Evolutionary conservation across 2,888 invertebrate genomes (phyloP).

Genomic region (Villa cingulata): DNA sequence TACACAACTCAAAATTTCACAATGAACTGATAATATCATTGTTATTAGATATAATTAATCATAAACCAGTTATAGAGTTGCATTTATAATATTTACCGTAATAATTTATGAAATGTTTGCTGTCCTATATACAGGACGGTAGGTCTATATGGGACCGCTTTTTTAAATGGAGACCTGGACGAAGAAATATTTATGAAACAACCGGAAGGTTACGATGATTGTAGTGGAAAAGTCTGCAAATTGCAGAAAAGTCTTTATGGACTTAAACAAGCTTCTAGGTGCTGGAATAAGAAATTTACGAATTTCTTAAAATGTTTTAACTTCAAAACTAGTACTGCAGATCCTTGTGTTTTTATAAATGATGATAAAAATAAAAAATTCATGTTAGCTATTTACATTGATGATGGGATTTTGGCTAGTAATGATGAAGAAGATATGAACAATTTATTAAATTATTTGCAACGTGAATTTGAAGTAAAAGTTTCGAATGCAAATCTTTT

Average conservation of each 20-base stretch:
- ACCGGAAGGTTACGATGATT: slow-evolving; percentile 12
- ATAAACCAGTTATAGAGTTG: too few species aligned
- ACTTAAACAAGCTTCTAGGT: slow-evolving; percentile 17
- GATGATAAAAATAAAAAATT: slow-evolving; percentile 12
- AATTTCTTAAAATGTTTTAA: slow-evolving; percentile 16
- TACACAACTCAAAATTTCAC: too few species aligned
- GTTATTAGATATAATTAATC: too few species aligned
- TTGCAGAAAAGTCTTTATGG: slow-evolving; percentile 18
- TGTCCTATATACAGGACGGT: too few species aligned
- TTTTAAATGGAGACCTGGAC: slow-evolving; percentile 14
- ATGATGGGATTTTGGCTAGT: slow-evolving; percentile 18
- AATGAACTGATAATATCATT: too few species aligned
- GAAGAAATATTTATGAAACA: slow-evolving; percentile 13
- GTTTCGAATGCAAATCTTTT: slow-evolving; percentile 9
- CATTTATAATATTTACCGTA: too few species aligned
- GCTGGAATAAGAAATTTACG: slow-evolving; percentile 18
- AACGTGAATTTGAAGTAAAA: slow-evolving; percentile 8
- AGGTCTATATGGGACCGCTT: too few species aligned
- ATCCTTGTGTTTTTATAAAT: slow-evolving; percentile 22
- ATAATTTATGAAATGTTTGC: too few species aligned
- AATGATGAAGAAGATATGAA: slow-evolving; percentile 8
- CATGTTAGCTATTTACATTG: slow-evolving; percentile 20
- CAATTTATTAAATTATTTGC: slow-evolving; percentile 8
- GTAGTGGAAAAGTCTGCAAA: slow-evolving; percentile 14
- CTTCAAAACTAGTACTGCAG: slow-evolving; percentile 16